Conservation (phyloP, 2,113 vertebrate species). For the Amphiprion ocellaris region DNA sequence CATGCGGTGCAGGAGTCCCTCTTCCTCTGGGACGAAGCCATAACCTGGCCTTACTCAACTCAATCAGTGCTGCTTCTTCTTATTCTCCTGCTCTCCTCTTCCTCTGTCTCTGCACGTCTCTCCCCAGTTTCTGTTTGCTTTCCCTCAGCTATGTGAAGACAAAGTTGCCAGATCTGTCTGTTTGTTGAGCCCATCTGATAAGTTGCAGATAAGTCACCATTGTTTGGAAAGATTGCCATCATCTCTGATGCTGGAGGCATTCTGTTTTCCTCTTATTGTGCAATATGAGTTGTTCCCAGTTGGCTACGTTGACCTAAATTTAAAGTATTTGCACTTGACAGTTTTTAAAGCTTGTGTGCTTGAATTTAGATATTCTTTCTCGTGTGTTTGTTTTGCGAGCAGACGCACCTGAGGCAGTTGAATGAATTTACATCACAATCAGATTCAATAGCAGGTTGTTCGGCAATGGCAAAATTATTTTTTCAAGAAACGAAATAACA, state of each 20-base stretch:
- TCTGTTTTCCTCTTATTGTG: slow-evolving; percentile 47
- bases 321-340: slow-evolving; percentile 54
- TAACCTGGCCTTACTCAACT: slow-evolving; percentile 34
- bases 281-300: slow-evolving; percentile 58
- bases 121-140: slow-evolving; percentile 19
- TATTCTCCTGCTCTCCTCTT: slow-evolving; percentile 12
- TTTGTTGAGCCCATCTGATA: slow-evolving; percentile 74
- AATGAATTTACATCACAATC: slow-evolving; percentile 63
- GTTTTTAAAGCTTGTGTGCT: slow-evolving; percentile 30
- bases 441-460: slow-evolving; percentile 28
- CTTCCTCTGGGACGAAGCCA: slow-evolving; percentile 48
- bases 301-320: slow-evolving; percentile 68
- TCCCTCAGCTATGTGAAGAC: slow-evolving; percentile 53
- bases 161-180: slow-evolving; percentile 42
- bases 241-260: slow-evolving; percentile 58
- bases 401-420: slow-evolving; percentile 51
- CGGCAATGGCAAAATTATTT: slow-evolving; percentile 6
- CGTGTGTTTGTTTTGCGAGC: slow-evolving; percentile 47
- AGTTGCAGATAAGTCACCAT: slow-evolving; percentile 67
- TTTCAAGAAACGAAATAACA: neutral
- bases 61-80: slow-evolving; percentile 39
- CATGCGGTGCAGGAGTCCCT: slow-evolving; percentile 28
- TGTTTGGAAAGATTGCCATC: slow-evolving; percentile 58
- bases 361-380: slow-evolving; percentile 31
- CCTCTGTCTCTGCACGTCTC: neutral